A percentile compares a stretch with the other conserved stretches of the same genome.
Evolutionary conservation across 2,888 invertebrate species (phyloP).

Genomic region (Bedellia somnulentella): DNA sequence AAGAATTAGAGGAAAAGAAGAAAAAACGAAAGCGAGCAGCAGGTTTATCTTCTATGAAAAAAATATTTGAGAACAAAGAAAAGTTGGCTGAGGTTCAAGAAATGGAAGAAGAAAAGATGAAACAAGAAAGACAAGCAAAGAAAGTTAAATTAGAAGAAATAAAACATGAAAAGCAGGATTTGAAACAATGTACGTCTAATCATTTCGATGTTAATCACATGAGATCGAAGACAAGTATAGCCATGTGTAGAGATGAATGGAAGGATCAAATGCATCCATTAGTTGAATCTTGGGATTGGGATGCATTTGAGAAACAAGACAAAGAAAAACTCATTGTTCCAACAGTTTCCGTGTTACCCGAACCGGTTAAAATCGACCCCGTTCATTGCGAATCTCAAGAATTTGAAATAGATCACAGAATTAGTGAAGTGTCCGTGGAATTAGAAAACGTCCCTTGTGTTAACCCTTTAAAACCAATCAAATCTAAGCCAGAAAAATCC

Average conservation of each 20-base stretch:
- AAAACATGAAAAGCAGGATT: slow-evolving; percentile 47
- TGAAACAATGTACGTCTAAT: slow-evolving; percentile 41
- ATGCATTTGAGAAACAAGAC: slow-evolving; percentile 63
- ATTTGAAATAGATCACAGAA: slow-evolving; percentile 49
- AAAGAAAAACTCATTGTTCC: slow-evolving; percentile 48
- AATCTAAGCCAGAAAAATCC: slow-evolving; percentile 41
- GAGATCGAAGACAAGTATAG: slow-evolving; percentile 52
- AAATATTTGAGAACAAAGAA: slow-evolving; percentile 79
- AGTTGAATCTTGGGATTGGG: slow-evolving; percentile 67
- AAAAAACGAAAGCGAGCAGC: slow-evolving; percentile 65
- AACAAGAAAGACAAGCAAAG: slow-evolving; percentile 33
- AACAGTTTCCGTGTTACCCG: slow-evolving; percentile 41
- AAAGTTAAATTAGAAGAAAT: slow-evolving; percentile 42
- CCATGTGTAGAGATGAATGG: slow-evolving; percentile 56
- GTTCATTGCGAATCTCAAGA: slow-evolving; percentile 51
- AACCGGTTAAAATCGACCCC: slow-evolving; percentile 48
- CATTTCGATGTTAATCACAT: slow-evolving; percentile 54
- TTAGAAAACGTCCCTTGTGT: slow-evolving; percentile 66
- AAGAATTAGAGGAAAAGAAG: slow-evolving; percentile 55
- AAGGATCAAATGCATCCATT: slow-evolving; percentile 66
- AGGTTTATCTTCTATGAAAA: slow-evolving; percentile 65
- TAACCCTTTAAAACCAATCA: slow-evolving; percentile 61
- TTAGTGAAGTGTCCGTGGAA: slow-evolving; percentile 53
- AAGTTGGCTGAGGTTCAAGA: slow-evolving; percentile 65
- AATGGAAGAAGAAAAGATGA: slow-evolving; percentile 57